Evolutionary conservation across 2,888 invertebrate genomes (phyloP).

Genomic region (Rugalucina vietnamica): DNA sequence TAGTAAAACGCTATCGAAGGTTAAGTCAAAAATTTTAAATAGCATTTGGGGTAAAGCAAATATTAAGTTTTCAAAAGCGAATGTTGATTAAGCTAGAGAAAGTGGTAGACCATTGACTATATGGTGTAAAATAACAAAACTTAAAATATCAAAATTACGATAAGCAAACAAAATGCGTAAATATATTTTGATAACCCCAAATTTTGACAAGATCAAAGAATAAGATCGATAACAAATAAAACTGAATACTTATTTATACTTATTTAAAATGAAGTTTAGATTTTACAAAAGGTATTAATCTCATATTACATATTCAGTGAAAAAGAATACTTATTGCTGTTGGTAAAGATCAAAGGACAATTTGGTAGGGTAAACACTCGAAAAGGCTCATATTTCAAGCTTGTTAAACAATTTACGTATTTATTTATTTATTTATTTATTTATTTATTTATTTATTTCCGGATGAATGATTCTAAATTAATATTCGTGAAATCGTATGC

Average conservation of each 20-base stretch:
- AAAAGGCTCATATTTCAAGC: no score
- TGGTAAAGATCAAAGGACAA: neutral
- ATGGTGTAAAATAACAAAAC: conserved; percentile 2
- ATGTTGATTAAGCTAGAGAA: neutral
- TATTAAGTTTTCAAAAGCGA: neutral
- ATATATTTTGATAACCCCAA: neutral
- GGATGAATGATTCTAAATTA: neutral
- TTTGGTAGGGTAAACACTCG: no score
- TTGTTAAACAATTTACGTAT: neutral
- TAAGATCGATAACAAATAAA: neutral
- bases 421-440: neutral
- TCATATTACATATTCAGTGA: neutral
- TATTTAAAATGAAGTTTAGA: neutral
- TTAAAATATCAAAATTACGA: neutral
- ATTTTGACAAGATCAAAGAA: neutral
- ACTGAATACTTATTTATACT: neutral
- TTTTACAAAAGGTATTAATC: neutral
- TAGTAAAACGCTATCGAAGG: neutral
- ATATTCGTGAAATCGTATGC: no score
- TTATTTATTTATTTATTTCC: neutral
- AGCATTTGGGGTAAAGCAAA: neutral
- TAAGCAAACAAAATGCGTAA: neutral
- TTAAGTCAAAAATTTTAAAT: neutral
- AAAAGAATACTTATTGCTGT: neutral
- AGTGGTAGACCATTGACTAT: neutral